These are phyloP conservation scores for Gymnothorax javanicus DNA, from an alignment of 2,797 vertebrate genomes.

Conservation along the genomic window DNA sequence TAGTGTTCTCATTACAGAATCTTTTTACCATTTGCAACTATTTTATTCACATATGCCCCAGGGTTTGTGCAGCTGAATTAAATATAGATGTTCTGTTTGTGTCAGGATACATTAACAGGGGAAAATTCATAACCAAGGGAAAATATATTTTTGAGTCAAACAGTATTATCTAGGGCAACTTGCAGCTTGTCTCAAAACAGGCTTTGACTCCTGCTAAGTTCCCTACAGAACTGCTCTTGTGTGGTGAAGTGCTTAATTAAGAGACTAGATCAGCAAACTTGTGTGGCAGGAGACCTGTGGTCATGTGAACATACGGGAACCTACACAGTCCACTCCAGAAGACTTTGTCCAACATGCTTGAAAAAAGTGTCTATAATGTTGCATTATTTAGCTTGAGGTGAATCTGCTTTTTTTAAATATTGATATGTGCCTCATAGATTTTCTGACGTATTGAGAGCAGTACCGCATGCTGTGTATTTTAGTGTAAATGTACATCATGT, in stretches of 20 bases:
- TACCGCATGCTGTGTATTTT: too few species aligned
- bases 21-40: not conserved
- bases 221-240: not conserved
- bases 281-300: too few species aligned
- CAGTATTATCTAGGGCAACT: constrained; percentile 2
- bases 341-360: too few species aligned
- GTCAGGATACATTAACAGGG: not conserved
- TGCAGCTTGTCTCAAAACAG: not conserved
- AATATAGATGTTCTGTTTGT: not conserved
- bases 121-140: not conserved
- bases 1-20: not conserved
- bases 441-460: too few species aligned
- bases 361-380: too few species aligned
- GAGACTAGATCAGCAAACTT: not conserved
- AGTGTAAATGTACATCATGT: too few species aligned
- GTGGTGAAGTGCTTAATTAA: not conserved
- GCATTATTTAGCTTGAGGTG: too few species aligned
- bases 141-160: not conserved
- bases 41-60: not conserved
- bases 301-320: too few species aligned
- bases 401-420: too few species aligned
- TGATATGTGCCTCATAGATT: too few species aligned
- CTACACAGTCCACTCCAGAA: too few species aligned
- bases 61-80: not conserved
- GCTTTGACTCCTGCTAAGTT: not conserved